A percentile compares a stretch with the other conserved stretches of the same genome.
Conservation (phyloP, 2,113 vertebrate genomes). For the Amphiprion ocellaris region DNA sequence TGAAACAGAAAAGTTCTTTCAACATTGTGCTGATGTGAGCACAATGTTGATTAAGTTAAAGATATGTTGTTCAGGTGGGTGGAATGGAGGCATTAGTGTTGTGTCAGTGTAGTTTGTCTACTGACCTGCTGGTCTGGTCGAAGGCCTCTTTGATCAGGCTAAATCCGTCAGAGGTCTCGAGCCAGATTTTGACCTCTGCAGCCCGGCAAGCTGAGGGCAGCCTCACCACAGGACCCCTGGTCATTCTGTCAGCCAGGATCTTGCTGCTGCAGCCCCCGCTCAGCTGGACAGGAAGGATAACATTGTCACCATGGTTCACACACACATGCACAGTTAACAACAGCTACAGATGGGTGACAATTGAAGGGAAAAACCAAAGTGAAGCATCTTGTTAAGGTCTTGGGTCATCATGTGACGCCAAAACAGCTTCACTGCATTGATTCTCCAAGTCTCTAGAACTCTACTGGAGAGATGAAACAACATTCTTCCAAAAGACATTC, state of each 20-base stretch:
- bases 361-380: too few species aligned
- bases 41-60: too few species aligned
- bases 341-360: neutral
- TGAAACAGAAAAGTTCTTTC: too few species aligned
- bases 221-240: conserved; percentile 93
- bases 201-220: conserved; percentile 93
- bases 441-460: too few species aligned
- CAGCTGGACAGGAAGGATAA: conserved; percentile 81
- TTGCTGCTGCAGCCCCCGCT: conserved; percentile 92
- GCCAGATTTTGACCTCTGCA: conserved; percentile 95
- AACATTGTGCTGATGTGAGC: too few species aligned
- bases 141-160: conserved; percentile 90
- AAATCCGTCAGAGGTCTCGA: conserved; percentile 91
- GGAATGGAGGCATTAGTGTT: neutral
- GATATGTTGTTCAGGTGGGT: too few species aligned
- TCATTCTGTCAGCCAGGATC: conserved; percentile 94
- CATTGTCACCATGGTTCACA: neutral
- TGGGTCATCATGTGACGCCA: too few species aligned
- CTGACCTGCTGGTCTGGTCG: conserved; percentile 94
- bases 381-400: too few species aligned
- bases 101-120: neutral
- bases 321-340: too few species aligned
- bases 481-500: too few species aligned
- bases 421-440: too few species aligned
- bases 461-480: too few species aligned